Evolutionary conservation across 2,888 invertebrate genomes (phyloP).

Genomic region (Metallyticus violacea): DNA sequence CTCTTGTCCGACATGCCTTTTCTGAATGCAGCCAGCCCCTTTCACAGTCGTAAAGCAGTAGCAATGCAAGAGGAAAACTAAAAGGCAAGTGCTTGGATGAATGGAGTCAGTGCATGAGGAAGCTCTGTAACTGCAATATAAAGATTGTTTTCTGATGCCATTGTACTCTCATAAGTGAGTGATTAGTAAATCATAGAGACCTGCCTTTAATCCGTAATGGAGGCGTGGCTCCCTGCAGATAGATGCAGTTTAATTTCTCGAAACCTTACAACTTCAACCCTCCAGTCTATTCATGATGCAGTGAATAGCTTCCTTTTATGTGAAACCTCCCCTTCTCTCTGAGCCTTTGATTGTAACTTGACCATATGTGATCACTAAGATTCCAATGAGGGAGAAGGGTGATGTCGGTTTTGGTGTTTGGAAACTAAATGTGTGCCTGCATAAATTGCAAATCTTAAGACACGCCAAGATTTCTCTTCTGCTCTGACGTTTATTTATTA

Average conservation of each 20-base stretch:
- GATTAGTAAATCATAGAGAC: background rate
- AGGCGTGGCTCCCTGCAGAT: background rate
- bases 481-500: no score
- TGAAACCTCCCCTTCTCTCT: background rate
- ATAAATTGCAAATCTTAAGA: no score
- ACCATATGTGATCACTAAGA: constrained; percentile 16
- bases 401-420: background rate
- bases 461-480: no score
- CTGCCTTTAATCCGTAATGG: background rate
- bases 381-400: background rate
- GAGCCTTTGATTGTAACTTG: constrained; percentile 18
- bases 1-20: no score
- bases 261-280: background rate
- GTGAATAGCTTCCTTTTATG: background rate
- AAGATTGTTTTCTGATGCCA: background rate
- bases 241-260: background rate
- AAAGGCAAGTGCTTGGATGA: background rate
- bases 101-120: background rate
- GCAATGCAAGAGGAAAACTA: background rate
- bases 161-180: background rate
- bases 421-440: no score
- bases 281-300: background rate
- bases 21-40: background rate
- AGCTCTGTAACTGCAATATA: background rate
- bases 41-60: background rate